Base-by-base conservation (phyloP, 2,888 invertebrate genomes). In the Lasioglossum marginatum region DNA sequence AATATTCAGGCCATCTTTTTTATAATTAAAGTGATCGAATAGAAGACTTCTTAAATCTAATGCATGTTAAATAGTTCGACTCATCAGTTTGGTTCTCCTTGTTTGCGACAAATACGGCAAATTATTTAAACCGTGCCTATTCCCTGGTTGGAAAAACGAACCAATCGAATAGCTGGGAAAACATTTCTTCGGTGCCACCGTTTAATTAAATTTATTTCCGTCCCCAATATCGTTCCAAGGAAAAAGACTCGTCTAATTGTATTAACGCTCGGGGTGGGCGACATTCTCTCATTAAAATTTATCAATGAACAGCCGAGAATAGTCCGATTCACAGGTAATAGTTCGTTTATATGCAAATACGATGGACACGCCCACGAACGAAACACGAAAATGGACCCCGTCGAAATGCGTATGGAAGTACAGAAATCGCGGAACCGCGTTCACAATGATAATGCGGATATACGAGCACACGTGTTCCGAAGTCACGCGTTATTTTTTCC, bases 281-380 rank as follows among this genome's bases (percentile, higher is more conserved):
- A 81, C 78, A 77, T 71, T 77, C 82, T 76, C 89, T 90, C 84
- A 84, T 89, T 86, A 89, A 90, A 89, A 89, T 89, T 88, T 87
- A 89, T 75, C 79, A 81, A 16, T 76, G 71, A 74, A 71, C 79
- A 60, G 77, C 72, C 79, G 83, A 75, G 87, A 79, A 86, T 83
- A 76, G 81, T 78, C 78, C 88, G 83, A 90, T 87, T 87, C 87
- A 87, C 87, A 87, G 87, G 83, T 86, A 89, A 89, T 92, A 91
- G 92, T 93, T 93, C 92, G 92, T 94, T 93, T 93, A 92, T 93
- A 93, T 93, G 93, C 92, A 93, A 93, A 93, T 93, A 88, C 89
- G 84, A 80, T 81, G 88, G 88, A 83, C 80, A 86, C 72, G 87
- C 80, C 86, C 89, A 85, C 87, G 88, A 84, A 87, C 76, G 85